phyloP scores from a whole-genome alignment of 2,797 vertebrate species.

The Gobio occitaniae region DNA sequence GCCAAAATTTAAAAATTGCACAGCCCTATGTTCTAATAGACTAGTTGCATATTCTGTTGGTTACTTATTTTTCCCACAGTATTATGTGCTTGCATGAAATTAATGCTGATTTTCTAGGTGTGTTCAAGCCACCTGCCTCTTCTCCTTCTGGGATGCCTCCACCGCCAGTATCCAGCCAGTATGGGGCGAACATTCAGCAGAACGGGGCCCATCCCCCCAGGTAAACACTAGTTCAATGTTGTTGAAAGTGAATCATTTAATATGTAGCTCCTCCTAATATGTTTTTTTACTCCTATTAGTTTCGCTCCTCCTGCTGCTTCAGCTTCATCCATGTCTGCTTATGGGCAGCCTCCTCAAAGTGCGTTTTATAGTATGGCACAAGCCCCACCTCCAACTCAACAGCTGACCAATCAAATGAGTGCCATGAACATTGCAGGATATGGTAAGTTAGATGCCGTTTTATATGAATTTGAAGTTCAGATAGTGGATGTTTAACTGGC shows the following conservation, averaged over 20 bases:
- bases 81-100: not conserved
- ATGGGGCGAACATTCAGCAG: constrained; percentile 78
- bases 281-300: constrained; percentile 67
- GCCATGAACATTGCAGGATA: constrained; percentile 88
- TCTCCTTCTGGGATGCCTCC: constrained; percentile 73
- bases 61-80: not conserved
- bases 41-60: not conserved
- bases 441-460: constrained; percentile 71
- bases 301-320: constrained; percentile 76
- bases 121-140: constrained; percentile 72
- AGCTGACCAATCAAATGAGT: constrained; percentile 86
- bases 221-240: constrained; percentile 43
- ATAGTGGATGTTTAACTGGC: not conserved
- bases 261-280: not conserved
- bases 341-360: constrained; percentile 74
- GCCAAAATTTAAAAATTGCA: not conserved
- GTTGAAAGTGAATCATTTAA: not conserved
- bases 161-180: constrained; percentile 74
- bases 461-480: not conserved
- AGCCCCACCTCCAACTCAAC: constrained; percentile 76
- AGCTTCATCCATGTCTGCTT: constrained; percentile 67
- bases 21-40: not conserved
- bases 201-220: constrained; percentile 76
- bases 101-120: constrained; percentile 59
- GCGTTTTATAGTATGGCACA: constrained; percentile 75